Percentiles rank a stretch among this genome's conserved stretches.
These are phyloP conservation scores for Ataeniobius toweri DNA, from an alignment of 2,797 vertebrate genomes.

Conservation along the genomic window DNA sequence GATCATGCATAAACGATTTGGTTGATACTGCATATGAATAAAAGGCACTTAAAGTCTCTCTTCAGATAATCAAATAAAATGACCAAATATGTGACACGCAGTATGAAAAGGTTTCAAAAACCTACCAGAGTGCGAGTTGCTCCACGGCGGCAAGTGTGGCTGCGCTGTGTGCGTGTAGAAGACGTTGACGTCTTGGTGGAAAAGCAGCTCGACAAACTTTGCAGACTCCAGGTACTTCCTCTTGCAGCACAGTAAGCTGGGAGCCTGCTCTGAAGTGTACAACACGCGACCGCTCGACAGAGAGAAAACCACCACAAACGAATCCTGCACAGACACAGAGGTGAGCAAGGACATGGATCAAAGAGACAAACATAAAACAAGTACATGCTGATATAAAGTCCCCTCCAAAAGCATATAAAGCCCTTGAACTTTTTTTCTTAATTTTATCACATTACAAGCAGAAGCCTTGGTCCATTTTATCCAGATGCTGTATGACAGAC, in stretches of 20 bases:
- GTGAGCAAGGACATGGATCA: slow-evolving; percentile 34
- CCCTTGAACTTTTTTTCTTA: not conserved
- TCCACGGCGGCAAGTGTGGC: slow-evolving; percentile 88
- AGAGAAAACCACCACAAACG: slow-evolving; percentile 88
- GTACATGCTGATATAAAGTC: slow-evolving; percentile 26
- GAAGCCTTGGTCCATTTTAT: not conserved
- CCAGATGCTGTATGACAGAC: not conserved
- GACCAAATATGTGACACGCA: not conserved
- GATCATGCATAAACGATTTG: not conserved
- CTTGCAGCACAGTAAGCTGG: slow-evolving; percentile 85
- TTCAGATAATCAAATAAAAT: not conserved
- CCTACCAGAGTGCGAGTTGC: slow-evolving; percentile 82
- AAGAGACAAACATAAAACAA: slow-evolving; percentile 46
- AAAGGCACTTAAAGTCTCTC: not conserved
- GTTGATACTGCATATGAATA: not conserved
- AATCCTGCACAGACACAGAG: slow-evolving; percentile 78
- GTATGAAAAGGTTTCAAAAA: not conserved
- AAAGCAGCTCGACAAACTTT: slow-evolving; percentile 88
- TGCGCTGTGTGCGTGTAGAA: slow-evolving; percentile 87
- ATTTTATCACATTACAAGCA: not conserved
- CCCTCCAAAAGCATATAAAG: not conserved
- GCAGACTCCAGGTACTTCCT: slow-evolving; percentile 84
- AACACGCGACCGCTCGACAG: slow-evolving; percentile 86
- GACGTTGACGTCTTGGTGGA: slow-evolving; percentile 88
- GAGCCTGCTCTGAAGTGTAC: slow-evolving; percentile 87